Percentiles rank a stretch among this genome's conserved stretches.
Conservation (phyloP, 2,113 vertebrate species). For the Gasterosteus nipponicus region DNA sequence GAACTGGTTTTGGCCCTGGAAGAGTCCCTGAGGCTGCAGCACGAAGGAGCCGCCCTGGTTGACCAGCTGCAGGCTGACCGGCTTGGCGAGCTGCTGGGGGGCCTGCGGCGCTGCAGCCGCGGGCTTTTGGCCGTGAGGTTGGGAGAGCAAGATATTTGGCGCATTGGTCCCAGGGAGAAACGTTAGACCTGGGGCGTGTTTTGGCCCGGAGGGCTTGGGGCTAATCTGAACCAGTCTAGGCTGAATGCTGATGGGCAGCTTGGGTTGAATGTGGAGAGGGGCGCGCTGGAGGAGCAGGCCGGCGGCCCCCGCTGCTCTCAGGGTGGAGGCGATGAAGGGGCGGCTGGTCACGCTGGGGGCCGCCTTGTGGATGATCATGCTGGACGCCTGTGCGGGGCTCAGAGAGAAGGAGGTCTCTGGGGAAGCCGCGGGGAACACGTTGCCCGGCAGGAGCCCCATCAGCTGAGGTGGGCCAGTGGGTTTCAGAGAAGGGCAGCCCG, state of each 20-base stretch:
- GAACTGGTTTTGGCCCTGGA: constrained; percentile 82
- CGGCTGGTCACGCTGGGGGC: constrained; percentile 66
- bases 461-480: constrained; percentile 80
- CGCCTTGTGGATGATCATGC: constrained; percentile 81
- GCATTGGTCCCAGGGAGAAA: constrained; percentile 77
- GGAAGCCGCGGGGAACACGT: constrained; percentile 79
- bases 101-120: constrained; percentile 47
- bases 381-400: constrained; percentile 78
- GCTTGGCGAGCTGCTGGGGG: constrained; percentile 71
- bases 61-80: constrained; percentile 81
- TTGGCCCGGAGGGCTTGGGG: constrained; percentile 81
- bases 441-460: constrained; percentile 82
- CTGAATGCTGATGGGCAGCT: constrained; percentile 83
- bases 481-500: constrained; percentile 82
- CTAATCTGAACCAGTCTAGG: constrained; percentile 83
- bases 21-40: constrained; percentile 84
- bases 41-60: constrained; percentile 84
- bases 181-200: constrained; percentile 71
- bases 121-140: constrained; percentile 68
- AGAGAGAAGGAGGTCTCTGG: constrained; percentile 79
- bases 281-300: constrained; percentile 77
- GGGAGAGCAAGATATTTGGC: constrained; percentile 79
- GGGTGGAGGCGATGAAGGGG: constrained; percentile 67
- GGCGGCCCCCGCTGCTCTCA: constrained; percentile 63
- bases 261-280: constrained; percentile 81